These are phyloP conservation scores for Lanius collurio DNA, from an alignment of 2,113 vertebrate genomes.

Conservation along the genomic window DNA sequence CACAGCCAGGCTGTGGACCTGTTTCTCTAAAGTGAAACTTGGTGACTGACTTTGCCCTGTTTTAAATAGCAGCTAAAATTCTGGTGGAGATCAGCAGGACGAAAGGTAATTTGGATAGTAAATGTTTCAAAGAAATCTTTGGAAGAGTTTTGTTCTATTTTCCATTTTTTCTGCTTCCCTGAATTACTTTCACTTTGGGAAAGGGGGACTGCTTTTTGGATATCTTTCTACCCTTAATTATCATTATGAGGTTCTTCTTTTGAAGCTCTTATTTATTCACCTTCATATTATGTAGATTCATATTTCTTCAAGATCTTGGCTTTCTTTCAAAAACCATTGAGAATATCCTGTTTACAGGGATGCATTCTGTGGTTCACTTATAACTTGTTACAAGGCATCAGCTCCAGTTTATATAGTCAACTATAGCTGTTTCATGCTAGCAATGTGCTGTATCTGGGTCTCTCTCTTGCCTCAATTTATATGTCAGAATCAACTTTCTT, in stretches of 20 bases:
- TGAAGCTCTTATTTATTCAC: neutral
- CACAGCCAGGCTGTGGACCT: neutral
- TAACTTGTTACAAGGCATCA: neutral
- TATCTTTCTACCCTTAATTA: neutral
- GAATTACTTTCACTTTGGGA: neutral
- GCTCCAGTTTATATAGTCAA: neutral
- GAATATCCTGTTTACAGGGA: neutral
- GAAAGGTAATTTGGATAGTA: neutral
- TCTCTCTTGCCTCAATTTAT: neutral
- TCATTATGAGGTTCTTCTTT: neutral
- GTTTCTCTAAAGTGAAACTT: neutral
- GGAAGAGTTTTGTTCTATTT: neutral
- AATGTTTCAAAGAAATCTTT: neutral
- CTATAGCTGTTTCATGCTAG: neutral
- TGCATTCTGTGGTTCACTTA: neutral
- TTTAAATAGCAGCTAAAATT: neutral
- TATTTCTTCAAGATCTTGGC: neutral
- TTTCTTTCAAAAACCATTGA: neutral
- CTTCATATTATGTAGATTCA: neutral
- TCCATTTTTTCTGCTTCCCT: neutral
- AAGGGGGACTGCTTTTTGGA: neutral
- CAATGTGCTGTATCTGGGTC: neutral
- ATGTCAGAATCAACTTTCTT: neutral
- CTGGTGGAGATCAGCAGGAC: neutral
- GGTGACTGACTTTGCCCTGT: neutral